phyloP scores from a whole-genome alignment of 37 sponge, comb jelly and placozoan species.

The Ianthella basta region DNA sequence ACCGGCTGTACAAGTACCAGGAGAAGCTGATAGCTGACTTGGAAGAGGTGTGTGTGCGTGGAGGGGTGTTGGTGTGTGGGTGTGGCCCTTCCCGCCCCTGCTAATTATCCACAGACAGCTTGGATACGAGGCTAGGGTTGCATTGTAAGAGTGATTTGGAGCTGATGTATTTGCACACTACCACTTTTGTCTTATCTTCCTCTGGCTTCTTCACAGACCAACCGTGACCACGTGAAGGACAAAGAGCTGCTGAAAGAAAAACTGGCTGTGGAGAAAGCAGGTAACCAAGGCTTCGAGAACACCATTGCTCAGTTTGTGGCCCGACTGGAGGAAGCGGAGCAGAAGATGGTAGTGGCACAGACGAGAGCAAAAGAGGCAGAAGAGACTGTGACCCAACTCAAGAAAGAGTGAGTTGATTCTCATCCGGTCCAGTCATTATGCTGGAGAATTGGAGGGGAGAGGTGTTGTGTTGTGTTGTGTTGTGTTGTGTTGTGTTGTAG shows the following conservation, averaged over 20 bases:
- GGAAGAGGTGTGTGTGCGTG: conserved; percentile 26
- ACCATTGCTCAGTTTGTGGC: neutral
- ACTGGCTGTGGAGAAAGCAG: neutral
- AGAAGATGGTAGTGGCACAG: neutral
- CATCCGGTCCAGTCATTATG: too few species aligned
- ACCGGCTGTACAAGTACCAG: conserved; percentile 10
- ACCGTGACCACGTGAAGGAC: neutral
- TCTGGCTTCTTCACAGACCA: neutral
- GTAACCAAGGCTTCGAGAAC: neutral
- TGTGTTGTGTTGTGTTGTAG: too few species aligned
- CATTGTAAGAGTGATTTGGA: too few species aligned
- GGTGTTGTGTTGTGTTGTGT: too few species aligned
- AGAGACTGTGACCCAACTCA: neutral
- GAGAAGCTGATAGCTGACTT: neutral
- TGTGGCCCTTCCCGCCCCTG: neutral
- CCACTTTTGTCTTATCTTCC: too few species aligned
- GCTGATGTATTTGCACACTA: too few species aligned
- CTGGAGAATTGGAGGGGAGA: too few species aligned
- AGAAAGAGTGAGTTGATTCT: conserved; percentile 1
- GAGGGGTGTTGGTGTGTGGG: neutral
- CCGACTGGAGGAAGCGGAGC: conserved; percentile 7
- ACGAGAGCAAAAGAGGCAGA: neutral
- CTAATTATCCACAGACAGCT: too few species aligned
- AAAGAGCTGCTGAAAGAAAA: neutral
- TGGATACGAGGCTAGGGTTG: too few species aligned